Evolutionary conservation across 2,888 invertebrate genomes (phyloP), one percentile per base, ranked within the genome.

Genomic region (Acanthococcus lagerstroemiae): DNA sequence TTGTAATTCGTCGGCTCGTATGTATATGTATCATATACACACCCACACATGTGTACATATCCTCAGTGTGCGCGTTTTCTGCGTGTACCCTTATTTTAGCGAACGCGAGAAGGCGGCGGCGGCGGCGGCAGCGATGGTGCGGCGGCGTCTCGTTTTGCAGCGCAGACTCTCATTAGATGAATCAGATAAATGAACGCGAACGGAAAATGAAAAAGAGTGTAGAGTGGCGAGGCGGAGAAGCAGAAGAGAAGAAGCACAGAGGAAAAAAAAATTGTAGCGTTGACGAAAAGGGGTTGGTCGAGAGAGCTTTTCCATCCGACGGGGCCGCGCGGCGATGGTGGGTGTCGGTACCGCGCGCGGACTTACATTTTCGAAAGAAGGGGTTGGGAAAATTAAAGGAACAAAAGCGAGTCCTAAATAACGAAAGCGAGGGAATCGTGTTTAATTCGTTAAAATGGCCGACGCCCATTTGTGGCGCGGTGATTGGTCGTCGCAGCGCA

Each of bases 391-490:
- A 58, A 58, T 58, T 58, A 58, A 58, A 58, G 58, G 58, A 58
- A 58, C 58, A 58, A 58, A 58, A 46, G 58, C 55, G 17, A 9
- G 37, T 9, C 30, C 55, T 5, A 52, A 9, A 52, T 19, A 12
- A n/a, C 24, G 27, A 27, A 27, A 15, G 21, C 5, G 21, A 26
- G 55, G 30, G 55, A 55, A 37, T 37, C 25, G 45, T 24, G 26
- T 58, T 46, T 58, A 58, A 58, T 58, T 58, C 58, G 58, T 58
- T 58, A 58, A 58, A 58, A 58, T 58, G 58, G 58, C 58, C 58
- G 58, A 45, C 58, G 58, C 58, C 58, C 58, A 58, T 58, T 58
- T 26, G 44, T 45, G 46, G 24, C 37, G 12, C 58, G 58, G 17
- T 58, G 58, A 58, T 58, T 58, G 58, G 58, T 58, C 58, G 48